A percentile compares a stretch with the other conserved stretches of the same genome.
Evolutionary conservation across 2,113 vertebrate genomes (phyloP).

Genomic region (Sigmodon hispidus): DNA sequence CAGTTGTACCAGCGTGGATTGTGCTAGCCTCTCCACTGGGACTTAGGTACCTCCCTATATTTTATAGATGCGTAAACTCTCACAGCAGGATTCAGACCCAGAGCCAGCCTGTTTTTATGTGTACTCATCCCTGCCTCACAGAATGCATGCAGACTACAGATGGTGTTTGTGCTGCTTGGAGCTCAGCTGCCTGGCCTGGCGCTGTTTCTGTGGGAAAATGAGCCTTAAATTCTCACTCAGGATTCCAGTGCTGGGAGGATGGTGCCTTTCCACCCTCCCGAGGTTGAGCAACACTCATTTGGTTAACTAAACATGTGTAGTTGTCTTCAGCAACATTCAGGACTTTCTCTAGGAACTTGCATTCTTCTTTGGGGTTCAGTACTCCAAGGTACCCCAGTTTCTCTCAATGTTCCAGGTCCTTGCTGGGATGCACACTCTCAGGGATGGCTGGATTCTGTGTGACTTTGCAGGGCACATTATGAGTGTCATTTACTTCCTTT

Average conservation of each 20-base stretch:
- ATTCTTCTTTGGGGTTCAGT: neutral
- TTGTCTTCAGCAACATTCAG: neutral
- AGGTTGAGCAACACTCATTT: neutral
- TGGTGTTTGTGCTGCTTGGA: neutral
- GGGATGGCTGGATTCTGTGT: neutral
- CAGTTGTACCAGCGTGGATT: neutral
- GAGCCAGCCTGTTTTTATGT: neutral
- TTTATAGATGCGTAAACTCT: neutral
- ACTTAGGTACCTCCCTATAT: neutral
- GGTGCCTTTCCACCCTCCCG: neutral
- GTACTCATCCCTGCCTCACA: neutral
- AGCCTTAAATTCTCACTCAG: neutral
- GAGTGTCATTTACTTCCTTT: neutral
- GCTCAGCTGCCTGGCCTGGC: neutral
- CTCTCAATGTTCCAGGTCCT: neutral
- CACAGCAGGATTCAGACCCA: neutral
- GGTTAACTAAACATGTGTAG: neutral
- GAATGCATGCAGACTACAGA: neutral
- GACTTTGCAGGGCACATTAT: neutral
- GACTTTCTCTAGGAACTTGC: neutral
- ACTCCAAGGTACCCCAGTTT: neutral
- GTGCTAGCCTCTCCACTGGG: neutral
- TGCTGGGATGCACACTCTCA: neutral
- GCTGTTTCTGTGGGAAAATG: neutral
- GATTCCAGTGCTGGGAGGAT: neutral